Conservation (phyloP, 2,888 invertebrate genomes). For the Lithophane socia region DNA sequence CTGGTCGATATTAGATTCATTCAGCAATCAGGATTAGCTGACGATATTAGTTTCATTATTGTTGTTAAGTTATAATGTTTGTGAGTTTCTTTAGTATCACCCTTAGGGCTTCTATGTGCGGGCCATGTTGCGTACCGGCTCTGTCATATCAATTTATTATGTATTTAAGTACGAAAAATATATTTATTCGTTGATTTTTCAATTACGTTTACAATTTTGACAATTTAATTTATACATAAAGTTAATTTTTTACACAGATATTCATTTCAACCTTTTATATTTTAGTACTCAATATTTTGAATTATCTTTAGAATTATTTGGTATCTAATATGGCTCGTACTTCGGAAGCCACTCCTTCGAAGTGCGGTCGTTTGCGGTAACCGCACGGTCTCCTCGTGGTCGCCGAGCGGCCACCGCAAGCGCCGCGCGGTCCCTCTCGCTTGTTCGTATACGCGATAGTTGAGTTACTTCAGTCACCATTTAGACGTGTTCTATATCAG, state of each 20-base stretch:
- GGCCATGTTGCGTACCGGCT: slow-evolving; percentile 72
- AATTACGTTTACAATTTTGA: not conserved
- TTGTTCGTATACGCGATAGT: slow-evolving; percentile 87
- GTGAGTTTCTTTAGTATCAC: slow-evolving; percentile 85
- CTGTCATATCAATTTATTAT: slow-evolving; percentile 50
- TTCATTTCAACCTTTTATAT: slow-evolving; percentile 5
- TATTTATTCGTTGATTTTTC: not conserved
- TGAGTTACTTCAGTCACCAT: slow-evolving; percentile 87
- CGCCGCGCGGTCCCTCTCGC: slow-evolving; percentile 82
- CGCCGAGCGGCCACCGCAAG: slow-evolving; percentile 55
- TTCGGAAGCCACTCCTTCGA: slow-evolving; percentile 69
- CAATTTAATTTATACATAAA: slow-evolving; percentile 5
- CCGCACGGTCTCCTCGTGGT: slow-evolving; percentile 24
- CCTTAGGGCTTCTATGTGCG: slow-evolving; percentile 79
- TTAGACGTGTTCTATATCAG: slow-evolving; percentile 89
- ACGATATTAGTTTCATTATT: slow-evolving; percentile 87
- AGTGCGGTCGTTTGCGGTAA: slow-evolving; percentile 42
- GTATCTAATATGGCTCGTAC: slow-evolving; percentile 76
- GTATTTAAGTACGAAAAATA: slow-evolving; percentile 21
- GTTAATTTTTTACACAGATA: not conserved
- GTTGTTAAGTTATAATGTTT: slow-evolving; percentile 84
- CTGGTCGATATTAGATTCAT: slow-evolving; percentile 90
- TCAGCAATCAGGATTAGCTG: slow-evolving; percentile 87
- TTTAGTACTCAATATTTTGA: slow-evolving; percentile 44
- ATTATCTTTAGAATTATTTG: slow-evolving; percentile 55